Base-by-base conservation (phyloP, 2,113 vertebrate species). In the Pedionomus torquatus region DNA sequence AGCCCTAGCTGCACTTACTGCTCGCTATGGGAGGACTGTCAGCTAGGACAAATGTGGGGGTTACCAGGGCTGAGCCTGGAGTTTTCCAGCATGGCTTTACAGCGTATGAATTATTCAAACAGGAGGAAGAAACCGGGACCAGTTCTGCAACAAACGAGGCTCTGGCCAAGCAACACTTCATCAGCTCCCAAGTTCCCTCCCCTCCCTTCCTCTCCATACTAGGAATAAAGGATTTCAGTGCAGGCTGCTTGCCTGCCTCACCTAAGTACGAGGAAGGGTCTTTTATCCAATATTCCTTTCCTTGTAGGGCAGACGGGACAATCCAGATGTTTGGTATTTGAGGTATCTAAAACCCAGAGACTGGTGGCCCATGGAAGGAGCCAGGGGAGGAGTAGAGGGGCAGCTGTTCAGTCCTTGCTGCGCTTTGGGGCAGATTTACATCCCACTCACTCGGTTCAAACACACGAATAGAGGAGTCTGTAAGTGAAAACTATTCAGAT, bases 1-100 rank as follows among this genome's bases (percentile, higher is more conserved):
- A 2, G 10, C 41, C 19, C 17, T 7, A 4, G n/a, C 31, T 54
- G n/a, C 31, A 1, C 19, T 48, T 28, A 23, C 15, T n/a, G 33
- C 19, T 84, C 0, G 0, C 44, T 31, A 0, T 11, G 17, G 11
- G 12, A 48, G 25, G 9, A 20, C 41, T 44, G 17, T 28, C 71
- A 83, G 64, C 20, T 24, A 17, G 46, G 25, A 23, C 10, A 33
- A 64, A 75, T 2, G 4, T 7, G 13, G 0, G 6, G 17, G 43
- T 17, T 68, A 72, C 26, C 39, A 13, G 24, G 5, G 30, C 30
- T 0, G 21, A 84, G 77, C 17, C 46, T 63, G 21, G 49, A 61
- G 86, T 66, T 76, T 75, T 75, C 72, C 41, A 64, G 4, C 2
- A 10, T 10, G 8, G 24, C 15, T 54, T 28, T 39, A 54, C 41